Conservation (phyloP, 2,888 invertebrate genomes). For the Dione juno region DNA sequence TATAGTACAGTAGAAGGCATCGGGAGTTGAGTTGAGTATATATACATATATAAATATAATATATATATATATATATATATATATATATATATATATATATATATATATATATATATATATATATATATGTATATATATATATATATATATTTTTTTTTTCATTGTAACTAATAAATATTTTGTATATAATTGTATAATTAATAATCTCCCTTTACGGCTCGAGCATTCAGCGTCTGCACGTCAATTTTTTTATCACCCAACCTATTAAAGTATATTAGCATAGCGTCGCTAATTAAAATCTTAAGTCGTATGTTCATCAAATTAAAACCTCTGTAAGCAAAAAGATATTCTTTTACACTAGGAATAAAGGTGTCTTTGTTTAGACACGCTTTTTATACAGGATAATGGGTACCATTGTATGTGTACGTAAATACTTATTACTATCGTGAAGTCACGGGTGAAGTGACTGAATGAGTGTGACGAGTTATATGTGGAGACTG, state of each 20-base stretch:
- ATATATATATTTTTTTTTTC: no score
- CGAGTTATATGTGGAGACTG: background rate
- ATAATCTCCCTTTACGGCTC: background rate
- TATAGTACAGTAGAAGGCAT: no score
- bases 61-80: no score
- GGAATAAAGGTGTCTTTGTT: background rate
- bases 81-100: no score
- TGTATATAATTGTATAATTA: background rate
- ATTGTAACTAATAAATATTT: background rate
- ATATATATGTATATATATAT: no score
- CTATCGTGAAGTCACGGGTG: background rate
- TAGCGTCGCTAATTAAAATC: conserved; percentile 21
- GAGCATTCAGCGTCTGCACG: background rate
- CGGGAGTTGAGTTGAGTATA: no score
- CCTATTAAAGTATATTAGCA: conserved; percentile 19
- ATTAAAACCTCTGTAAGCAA: background rate
- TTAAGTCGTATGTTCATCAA: background rate
- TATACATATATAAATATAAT: no score
- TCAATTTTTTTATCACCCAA: background rate
- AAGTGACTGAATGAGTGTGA: conserved; percentile 10
- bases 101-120: no score
- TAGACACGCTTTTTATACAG: no score
- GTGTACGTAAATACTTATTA: background rate
- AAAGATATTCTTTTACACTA: background rate
- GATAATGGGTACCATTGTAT: background rate